Base-by-base conservation (phyloP, 2,888 invertebrate species). In the Drosophila pseudotakahashii region DNA sequence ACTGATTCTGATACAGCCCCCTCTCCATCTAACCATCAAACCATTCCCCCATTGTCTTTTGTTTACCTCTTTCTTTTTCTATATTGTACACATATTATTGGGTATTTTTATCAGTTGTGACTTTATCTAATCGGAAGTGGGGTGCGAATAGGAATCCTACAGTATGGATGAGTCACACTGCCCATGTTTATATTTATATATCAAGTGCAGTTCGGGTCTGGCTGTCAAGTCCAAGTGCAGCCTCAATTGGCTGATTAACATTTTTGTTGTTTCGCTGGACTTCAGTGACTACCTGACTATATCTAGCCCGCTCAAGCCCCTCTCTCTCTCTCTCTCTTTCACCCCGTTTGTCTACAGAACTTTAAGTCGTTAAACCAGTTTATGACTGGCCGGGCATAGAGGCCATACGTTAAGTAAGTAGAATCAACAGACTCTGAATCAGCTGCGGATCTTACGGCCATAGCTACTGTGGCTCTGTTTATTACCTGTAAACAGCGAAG, bases 401-500 rank as follows among this genome's bases (percentile, higher is more conserved):
- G 73, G 71, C 73, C 71, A 70, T 47, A 42, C 73, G 69, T 39
- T 61, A 71, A 72, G 69, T 71, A 70, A 69, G 64, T 63, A 71
- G 70, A 71, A 71, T 73, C 70, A 63, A 73, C 70, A 55, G 64
- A 73, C 64, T 50, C 70, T 71, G 70, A 71, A 71, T 71, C 70
- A 71, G 70, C 70, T 71, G 70, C 70, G 71, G 71, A 44, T 50
- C 67, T 53, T 66, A 54, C 47, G 41, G 47, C 41, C 59, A 34
- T 23, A 58, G 58, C 59, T 26, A 59, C 62, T 34, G 63, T 32
- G 48, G 39, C 58, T 58, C 37, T 30, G 37, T 55, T 54, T 30
- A n/a, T n/a, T 13, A 30, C 58, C 58, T 30, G 58, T 55, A 57
- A 23, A 34, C 11, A 11, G 14, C 23, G 34, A 1, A 26, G 2